Conservation (phyloP, 1,140 invertebrate genomes). For the Archegozetes longisetosus region DNA sequence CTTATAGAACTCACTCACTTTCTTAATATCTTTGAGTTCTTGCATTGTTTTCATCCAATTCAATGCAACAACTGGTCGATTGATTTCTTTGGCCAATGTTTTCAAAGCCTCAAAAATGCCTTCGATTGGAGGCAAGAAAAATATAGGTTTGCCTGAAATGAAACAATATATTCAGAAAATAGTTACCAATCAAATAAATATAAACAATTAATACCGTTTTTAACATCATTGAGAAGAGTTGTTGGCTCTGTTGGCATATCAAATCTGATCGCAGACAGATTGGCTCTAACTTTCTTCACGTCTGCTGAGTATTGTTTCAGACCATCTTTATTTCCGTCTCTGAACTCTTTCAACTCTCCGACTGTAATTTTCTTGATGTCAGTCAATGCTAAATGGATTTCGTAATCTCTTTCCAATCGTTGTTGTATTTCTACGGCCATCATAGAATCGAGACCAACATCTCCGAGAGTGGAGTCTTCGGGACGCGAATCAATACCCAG, state of each 20-base stretch:
- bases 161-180: too few species aligned
- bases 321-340: constrained; percentile 21
- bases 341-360: constrained; percentile 2
- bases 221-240: background rate
- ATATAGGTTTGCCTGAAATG: constrained; percentile 10
- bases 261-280: background rate
- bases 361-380: constrained; percentile 9
- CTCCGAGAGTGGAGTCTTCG: constrained; percentile 53
- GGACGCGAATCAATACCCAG: constrained; percentile 66
- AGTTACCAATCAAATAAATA: too few species aligned
- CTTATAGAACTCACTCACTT: background rate
- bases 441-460: constrained; percentile 73
- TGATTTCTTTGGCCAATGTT: background rate
- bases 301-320: background rate
- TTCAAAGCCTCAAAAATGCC: constrained; percentile 25
- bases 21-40: background rate
- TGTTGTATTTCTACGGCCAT: constrained; percentile 98
- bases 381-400: constrained; percentile 35
- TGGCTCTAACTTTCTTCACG: background rate
- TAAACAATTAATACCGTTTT: too few species aligned
- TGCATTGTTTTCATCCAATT: constrained; percentile 12
- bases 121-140: constrained; percentile 17
- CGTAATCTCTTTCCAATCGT: constrained; percentile 75
- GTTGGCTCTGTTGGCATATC: constrained; percentile 5
- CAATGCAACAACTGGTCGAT: constrained; percentile 5